Evolutionary conservation across 2,113 vertebrate species (phyloP), one percentile per base, ranked within the genome.

Genomic region (Sterrhoptilus dennistouni): DNA sequence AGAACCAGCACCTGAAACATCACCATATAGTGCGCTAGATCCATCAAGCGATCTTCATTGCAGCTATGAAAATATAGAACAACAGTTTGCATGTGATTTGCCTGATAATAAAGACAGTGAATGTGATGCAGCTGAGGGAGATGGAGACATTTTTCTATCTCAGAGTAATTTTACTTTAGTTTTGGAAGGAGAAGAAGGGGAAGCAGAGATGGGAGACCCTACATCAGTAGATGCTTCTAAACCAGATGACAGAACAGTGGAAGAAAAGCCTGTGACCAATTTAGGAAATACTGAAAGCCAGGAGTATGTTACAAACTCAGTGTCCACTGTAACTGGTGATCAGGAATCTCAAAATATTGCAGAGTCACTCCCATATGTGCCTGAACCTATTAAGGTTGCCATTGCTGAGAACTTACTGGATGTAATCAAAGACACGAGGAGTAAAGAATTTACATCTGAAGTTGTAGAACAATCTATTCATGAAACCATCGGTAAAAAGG

Each of bases 121-220:
- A 87, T 95, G 97, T 56, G 97, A 97, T 56, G 69, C 93, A 31
- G 72, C 93, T 74, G 98, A 98, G 59, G 96, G 95, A 60, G 95
- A 98, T 6, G 98, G 98, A 15, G 98, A 98, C 16, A 95, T 96
- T 36, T 96, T 97, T 78, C 94, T 98, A 27, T 44, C 97, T 83
- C 98, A 98, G 21, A 96, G 97, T 89, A 97, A 97, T 93, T 99
- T 99, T 96, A 98, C 98, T n/a, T 98, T 99, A 83, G 98, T 99
- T 93, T 90, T 99, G 95, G 99, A 99, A 96, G 96, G 98, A 87
- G 99, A 99, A 60, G 98, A 98, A 77, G 97, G 96, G 83, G 98
- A 98, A 86, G 50, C 45, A 11, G 97, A 97, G 53, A 31, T 88
- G 52, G 95, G 70, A 85, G 97, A 97, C 21, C 87, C 75, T 90